Base-by-base conservation (phyloP, 2,888 invertebrate genomes). In the Orthosia gracilis region DNA sequence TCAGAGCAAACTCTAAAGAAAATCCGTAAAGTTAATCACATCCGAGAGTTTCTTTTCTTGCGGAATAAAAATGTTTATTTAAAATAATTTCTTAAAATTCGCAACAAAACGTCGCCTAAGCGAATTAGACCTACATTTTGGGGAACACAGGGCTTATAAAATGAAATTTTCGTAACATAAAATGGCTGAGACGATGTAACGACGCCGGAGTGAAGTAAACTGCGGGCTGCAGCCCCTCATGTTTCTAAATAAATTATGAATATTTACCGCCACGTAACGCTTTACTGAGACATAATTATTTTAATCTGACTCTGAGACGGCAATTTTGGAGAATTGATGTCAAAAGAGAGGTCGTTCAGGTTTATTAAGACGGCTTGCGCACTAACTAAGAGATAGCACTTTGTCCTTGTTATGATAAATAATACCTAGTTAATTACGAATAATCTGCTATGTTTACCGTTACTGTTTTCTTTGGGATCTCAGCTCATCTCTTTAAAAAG, bases 221-320 rank as follows among this genome's bases (percentile, higher is more conserved):
- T 88, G 90, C 86, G 89, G 89, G 90, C 86, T 87, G 89, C 89
- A 87, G 91, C 78, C 93, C 94, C 94, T 94, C 93, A 92, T 94
- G 94, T 92, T 94, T 94, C 93, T 92, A 92, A 94, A 94, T 94
- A 94, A 94, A 94, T 95, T 93, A 94, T 95, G 94, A 94, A 95
- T 94, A 94, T 95, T 94, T 94, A 94, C 94, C 91, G 91, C 91
- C 91, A 93, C 91, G 91, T 92, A 91, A 94, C 91, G 92, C 91
- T 94, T 94, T 94, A 94, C 94, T 92, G 91, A 88, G 93, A 92
- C 92, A 91, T 93, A 92, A 94, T 95, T 94, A 95, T 94, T 95
- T 94, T 94, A 95, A 95, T 95, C 93, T 92, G 89, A 92, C 92
- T 92, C 91, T 87, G 89, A 92, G 93, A 93, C 88, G 91, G 92